phyloP scores from a whole-genome alignment of 1,140 invertebrate genomes.

The Helicoverpa zea region DNA sequence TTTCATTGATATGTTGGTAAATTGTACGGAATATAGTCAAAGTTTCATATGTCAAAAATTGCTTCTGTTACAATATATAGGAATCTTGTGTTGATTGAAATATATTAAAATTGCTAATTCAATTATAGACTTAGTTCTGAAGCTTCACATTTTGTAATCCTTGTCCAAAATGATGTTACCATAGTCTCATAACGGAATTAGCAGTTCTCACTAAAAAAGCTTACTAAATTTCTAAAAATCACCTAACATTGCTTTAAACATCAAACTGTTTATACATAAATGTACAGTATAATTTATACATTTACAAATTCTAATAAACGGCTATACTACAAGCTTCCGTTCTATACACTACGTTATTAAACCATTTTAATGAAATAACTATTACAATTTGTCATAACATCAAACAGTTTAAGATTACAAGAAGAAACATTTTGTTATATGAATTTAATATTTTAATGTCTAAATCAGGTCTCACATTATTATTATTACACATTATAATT shows the following conservation, averaged over 20 bases:
- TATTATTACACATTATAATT: conserved; percentile 44
- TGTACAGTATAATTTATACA: conserved; percentile 63
- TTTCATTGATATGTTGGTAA: conserved; percentile 72
- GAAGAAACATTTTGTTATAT: conserved; percentile 49
- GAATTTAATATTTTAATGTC: conserved; percentile 56
- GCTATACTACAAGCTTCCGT: conserved; percentile 53
- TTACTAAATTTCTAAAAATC: conserved; percentile 62
- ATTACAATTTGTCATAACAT: conserved; percentile 52
- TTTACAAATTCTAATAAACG: conserved; percentile 54
- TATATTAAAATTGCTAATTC: conserved; percentile 25
- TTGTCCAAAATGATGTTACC: conserved; percentile 15
- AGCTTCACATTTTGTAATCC: background rate
- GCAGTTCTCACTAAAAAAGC: conserved; percentile 61
- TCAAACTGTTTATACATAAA: conserved; percentile 59
- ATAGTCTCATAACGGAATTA: conserved; percentile 42
- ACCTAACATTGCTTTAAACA: conserved; percentile 73
- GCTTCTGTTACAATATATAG: conserved; percentile 49
- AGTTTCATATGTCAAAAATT: conserved; percentile 59
- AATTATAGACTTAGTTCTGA: conserved; percentile 14
- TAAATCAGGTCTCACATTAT: conserved; percentile 63
- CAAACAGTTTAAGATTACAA: conserved; percentile 54
- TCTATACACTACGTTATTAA: conserved; percentile 50
- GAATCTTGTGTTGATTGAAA: conserved; percentile 54
- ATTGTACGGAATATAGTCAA: conserved; percentile 57
- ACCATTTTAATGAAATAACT: conserved; percentile 46